Evolutionary conservation across 2,797 vertebrate genomes (phyloP).

Genomic region (Pipistrellus nathusii): DNA sequence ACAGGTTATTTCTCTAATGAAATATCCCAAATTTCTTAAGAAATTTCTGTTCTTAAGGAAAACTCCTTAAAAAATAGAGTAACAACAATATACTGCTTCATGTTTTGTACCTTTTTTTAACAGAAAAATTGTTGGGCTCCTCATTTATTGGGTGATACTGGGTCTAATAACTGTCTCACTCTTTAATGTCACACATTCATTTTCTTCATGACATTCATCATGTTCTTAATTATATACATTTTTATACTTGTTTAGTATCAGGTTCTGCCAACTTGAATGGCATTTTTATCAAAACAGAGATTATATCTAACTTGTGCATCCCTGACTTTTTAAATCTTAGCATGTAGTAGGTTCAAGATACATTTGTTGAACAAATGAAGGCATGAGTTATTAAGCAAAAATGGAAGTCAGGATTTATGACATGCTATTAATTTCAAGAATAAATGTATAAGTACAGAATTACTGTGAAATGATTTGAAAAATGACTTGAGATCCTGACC

Average conservation of each 20-base stretch:
- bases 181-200: not conserved
- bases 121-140: not conserved
- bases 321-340: constrained; percentile 19
- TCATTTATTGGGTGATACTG: not conserved
- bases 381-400: constrained; percentile 59
- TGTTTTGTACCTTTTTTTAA: not conserved
- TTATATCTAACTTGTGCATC: not conserved
- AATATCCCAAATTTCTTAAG: not conserved
- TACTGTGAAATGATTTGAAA: constrained; percentile 72
- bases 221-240: not conserved
- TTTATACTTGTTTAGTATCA: not conserved
- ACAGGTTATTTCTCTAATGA: not conserved
- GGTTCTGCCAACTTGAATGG: not conserved
- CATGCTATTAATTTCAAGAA: constrained; percentile 68
- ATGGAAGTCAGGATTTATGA: constrained; percentile 52
- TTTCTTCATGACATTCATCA: not conserved
- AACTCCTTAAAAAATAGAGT: not conserved
- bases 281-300: constrained; percentile 25
- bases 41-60: not conserved
- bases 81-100: not conserved
- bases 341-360: not conserved
- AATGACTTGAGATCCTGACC: constrained; percentile 49
- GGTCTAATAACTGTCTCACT: not conserved
- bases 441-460: constrained; percentile 55
- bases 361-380: constrained; percentile 50